These are phyloP conservation scores for Triops longicaudatus DNA, from an alignment of 1,140 invertebrate genomes.

Conservation along the genomic window DNA sequence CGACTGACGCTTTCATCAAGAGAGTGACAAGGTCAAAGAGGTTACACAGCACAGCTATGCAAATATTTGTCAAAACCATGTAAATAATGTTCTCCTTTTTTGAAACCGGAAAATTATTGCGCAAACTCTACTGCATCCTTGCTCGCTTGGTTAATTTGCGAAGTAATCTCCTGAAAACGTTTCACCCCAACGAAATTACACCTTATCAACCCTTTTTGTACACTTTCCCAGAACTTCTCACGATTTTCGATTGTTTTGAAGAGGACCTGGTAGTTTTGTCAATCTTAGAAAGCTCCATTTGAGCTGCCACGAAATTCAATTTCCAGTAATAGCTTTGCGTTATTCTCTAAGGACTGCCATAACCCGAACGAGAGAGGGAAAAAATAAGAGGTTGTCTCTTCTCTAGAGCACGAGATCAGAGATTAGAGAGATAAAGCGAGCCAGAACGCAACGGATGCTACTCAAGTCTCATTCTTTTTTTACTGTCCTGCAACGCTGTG, in stretches of 20 bases:
- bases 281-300: not conserved
- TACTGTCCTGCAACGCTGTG: not conserved
- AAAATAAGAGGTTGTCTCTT: not conserved
- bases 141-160: too few relatives aligned
- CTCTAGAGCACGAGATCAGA: not conserved
- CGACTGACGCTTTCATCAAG: not conserved
- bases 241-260: not conserved
- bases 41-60: constrained; percentile 6
- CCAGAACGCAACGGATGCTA: not conserved
- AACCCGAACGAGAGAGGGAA: not conserved
- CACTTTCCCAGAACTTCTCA: not conserved
- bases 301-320: not conserved
- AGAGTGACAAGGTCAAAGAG: not conserved
- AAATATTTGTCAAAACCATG: not conserved
- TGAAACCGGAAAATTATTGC: not conserved
- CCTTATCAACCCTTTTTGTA: not conserved
- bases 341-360: not conserved
- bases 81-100: not conserved
- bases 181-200: too few relatives aligned
- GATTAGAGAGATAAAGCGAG: not conserved
- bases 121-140: too few relatives aligned
- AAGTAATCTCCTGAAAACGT: too few relatives aligned
- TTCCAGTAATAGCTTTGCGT: constrained; percentile 5
- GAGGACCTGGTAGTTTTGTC: not conserved
- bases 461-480: not conserved